Evolutionary conservation across 2,797 vertebrate genomes (phyloP), one percentile per base, ranked within the genome.

Genomic region (Dermochelys coriacea): DNA sequence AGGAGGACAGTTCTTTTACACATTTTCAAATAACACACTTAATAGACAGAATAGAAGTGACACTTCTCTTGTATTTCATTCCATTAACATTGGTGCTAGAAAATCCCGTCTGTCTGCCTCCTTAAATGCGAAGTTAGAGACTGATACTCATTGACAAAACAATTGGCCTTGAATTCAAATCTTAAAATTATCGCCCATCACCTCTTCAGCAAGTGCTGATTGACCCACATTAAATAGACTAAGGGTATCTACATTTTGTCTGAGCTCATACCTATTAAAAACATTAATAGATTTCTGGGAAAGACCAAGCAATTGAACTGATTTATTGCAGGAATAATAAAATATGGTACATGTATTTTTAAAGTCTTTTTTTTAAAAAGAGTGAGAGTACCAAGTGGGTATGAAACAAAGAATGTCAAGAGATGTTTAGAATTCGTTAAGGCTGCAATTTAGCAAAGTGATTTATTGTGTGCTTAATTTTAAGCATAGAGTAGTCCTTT

Each of bases 151-250:
- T 5, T 86, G 82, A 82, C 25, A 86, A 93, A 4, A 27, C 57
- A 80, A 12, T 29, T 87, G 41, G 27, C 79, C 57, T 55, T 74
- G 90, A 89, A 89, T 82, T n/a, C 75, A 84, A n/a, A 84, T 82
- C 75, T 84, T 86, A 77, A 82, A 71, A 89, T 93, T 89, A 57
- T 37, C 81, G 84, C 79, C 15, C 37, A 89, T 91, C 41, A 86
- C n/a, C 51, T 55, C 45, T 84, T 84, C 84, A 75, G 41, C 71
- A 75, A 75, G 14, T 81, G 74, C 91, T 80, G 87, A 18, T 9
- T 68, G 52, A 89, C 74, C 55, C 85, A 54, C 52, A 68, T 61
- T 84, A 84, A 89, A 29, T n/a, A 79, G 50, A 55, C 12, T 87
- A 57, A 85, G 29, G 16, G 15, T 78, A 50, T 37, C 52, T 85